phyloP scores from a whole-genome alignment of 2,888 invertebrate genomes.

The Antheraea yamamai region DNA sequence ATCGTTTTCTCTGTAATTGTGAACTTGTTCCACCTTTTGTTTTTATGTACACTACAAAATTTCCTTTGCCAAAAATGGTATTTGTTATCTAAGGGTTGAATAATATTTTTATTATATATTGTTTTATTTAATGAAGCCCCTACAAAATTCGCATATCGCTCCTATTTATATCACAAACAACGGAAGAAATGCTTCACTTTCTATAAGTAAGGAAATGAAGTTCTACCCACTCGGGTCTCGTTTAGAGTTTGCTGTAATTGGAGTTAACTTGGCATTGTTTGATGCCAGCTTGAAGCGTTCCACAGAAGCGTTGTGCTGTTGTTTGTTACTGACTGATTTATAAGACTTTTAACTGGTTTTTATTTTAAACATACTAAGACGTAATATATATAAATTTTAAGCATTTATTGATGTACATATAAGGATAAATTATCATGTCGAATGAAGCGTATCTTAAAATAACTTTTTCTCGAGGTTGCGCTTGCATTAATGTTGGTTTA shows the following conservation, averaged over 20 bases:
- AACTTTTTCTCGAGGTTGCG: no score
- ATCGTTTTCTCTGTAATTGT: no score
- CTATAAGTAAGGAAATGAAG: slow-evolving; percentile 75
- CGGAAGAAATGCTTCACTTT: slow-evolving; percentile 66
- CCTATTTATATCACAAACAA: slow-evolving; percentile 42
- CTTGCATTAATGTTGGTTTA: no score
- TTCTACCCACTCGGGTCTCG: slow-evolving; percentile 65
- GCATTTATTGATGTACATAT: no score
- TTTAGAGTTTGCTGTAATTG: slow-evolving; percentile 69
- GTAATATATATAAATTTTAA: no score
- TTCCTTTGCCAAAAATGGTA: no score
- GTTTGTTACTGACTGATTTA: slow-evolving; percentile 47
- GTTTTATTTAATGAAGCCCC: neutral
- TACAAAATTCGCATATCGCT: slow-evolving; percentile 22
- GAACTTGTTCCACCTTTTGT: no score
- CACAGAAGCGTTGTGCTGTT: slow-evolving; percentile 40
- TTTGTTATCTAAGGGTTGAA: no score
- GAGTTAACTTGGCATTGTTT: slow-evolving; percentile 71
- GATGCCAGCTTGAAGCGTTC: slow-evolving; percentile 54
- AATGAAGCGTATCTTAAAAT: no score
- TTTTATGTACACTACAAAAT: no score
- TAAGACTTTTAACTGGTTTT: slow-evolving; percentile 41
- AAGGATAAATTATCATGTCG: no score
- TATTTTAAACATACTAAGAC: neutral
- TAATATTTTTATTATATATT: neutral